phyloP scores from a whole-genome alignment of 1,140 invertebrate species.

The Temnothorax curvispinosus region DNA sequence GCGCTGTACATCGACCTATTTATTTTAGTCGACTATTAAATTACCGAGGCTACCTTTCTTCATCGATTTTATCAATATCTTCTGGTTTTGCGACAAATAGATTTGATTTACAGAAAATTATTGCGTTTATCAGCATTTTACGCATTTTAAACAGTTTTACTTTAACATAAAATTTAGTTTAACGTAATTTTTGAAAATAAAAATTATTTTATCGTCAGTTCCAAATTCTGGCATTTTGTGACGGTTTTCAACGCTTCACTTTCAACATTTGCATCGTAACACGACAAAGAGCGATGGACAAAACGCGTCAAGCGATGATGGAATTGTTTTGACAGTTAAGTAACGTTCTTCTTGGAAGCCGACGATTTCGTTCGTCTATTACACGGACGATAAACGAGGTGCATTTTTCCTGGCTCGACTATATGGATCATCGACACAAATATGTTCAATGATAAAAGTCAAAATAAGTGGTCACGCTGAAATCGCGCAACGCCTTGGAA shows the following conservation, averaged over 20 bases:
- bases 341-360: neutral
- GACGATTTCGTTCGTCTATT: neutral
- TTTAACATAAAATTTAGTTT: neutral
- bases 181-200: neutral
- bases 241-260: neutral
- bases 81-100: neutral
- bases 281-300: neutral
- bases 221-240: neutral
- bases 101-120: neutral
- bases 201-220: neutral
- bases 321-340: slow-evolving; percentile 35
- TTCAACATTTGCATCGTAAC: neutral
- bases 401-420: neutral
- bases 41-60: neutral
- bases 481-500: neutral
- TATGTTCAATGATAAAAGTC: slow-evolving; percentile 25
- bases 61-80: neutral
- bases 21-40: slow-evolving; percentile 42
- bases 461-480: slow-evolving; percentile 22
- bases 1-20: neutral
- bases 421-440: slow-evolving; percentile 41
- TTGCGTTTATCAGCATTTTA: neutral
- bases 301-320: neutral
- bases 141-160: neutral
- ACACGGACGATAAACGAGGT: neutral